Conservation (phyloP, 2,113 vertebrate genomes). For the Psittacara wagleri region DNA sequence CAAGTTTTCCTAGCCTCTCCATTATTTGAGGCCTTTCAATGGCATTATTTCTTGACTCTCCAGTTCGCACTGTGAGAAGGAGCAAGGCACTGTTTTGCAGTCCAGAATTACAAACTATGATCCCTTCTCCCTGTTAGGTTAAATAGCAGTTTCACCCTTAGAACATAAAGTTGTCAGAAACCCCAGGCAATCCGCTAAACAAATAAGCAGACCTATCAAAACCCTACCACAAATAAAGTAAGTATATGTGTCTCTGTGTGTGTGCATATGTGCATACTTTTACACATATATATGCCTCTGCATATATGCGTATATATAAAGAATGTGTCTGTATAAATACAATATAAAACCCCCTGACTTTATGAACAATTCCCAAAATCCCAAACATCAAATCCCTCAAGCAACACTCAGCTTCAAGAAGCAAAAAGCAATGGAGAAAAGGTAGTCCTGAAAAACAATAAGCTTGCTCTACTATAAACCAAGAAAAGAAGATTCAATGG, state of each 20-base stretch:
- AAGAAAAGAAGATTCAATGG: neutral
- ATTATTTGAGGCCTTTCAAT: neutral
- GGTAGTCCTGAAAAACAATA: neutral
- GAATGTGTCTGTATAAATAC: neutral
- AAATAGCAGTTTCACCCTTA: neutral
- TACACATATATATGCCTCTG: neutral
- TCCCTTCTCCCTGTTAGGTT: neutral
- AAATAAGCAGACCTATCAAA: neutral
- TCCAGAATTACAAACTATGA: neutral
- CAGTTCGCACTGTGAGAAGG: neutral
- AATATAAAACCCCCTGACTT: neutral
- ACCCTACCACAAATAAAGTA: neutral
- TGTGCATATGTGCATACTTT: neutral
- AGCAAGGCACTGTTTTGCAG: neutral
- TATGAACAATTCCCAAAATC: neutral
- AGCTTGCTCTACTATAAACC: neutral
- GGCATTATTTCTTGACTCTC: conserved; percentile 16
- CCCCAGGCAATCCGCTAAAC: neutral
- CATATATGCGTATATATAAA: neutral
- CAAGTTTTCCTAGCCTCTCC: neutral
- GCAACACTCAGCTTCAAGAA: neutral
- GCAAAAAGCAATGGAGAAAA: neutral
- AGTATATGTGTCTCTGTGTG: neutral
- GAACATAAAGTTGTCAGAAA: neutral
- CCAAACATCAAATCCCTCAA: neutral